Conservation (phyloP, 2,113 vertebrate species). For the Aviceda subcristata region DNA sequence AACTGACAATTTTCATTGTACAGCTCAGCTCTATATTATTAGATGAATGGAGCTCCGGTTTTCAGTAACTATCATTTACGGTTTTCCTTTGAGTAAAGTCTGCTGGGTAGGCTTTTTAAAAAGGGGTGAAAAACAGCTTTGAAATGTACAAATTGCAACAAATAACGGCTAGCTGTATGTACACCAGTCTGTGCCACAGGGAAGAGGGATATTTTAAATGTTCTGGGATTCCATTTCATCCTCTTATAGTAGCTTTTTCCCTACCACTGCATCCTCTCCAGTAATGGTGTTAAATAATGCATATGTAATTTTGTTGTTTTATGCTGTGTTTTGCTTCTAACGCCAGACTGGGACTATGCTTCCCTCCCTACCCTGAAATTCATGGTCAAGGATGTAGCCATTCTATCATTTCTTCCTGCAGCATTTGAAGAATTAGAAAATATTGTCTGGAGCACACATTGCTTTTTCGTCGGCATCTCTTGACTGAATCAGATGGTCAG, state of each 20-base stretch:
- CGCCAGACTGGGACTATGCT: background rate
- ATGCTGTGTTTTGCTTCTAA: background rate
- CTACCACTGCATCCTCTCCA: constrained; percentile 31
- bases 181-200: constrained; percentile 20
- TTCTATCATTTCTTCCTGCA: constrained; percentile 5
- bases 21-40: background rate
- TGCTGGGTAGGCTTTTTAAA: background rate
- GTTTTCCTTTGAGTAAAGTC: background rate
- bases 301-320: constrained; percentile 48
- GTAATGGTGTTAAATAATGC: constrained; percentile 61
- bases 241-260: constrained; percentile 4
- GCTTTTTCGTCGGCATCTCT: background rate
- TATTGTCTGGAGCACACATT: constrained; percentile 22
- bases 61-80: background rate
- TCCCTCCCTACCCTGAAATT: background rate
- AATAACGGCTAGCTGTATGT: background rate
- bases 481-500: constrained; percentile 59
- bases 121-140: background rate
- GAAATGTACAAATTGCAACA: constrained; percentile 20
- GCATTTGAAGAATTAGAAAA: constrained; percentile 25
- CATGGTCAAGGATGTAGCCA: background rate
- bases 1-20: background rate
- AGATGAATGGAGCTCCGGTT: background rate
- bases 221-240: constrained; percentile 6
- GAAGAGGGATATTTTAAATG: constrained; percentile 28